Percentiles rank a stretch among this genome's conserved stretches.
Conservation (phyloP, 2,113 vertebrate genomes). For the Capreolus pygargus region DNA sequence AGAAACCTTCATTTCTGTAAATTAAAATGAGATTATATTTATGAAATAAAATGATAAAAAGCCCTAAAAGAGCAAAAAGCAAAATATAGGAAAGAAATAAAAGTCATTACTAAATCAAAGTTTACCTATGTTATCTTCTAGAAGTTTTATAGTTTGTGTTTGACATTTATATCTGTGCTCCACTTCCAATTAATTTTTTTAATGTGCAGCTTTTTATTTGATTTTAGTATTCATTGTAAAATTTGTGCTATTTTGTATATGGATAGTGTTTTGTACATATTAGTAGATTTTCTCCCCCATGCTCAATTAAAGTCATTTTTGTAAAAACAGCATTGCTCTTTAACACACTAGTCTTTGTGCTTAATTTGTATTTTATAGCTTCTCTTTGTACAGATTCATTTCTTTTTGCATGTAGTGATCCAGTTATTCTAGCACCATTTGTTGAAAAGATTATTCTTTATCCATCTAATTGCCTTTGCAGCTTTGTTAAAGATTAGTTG, state of each 20-base stretch:
- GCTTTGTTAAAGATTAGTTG: background rate
- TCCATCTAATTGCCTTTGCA: background rate
- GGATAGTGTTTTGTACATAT: background rate
- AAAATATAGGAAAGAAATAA: background rate
- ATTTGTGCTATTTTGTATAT: background rate
- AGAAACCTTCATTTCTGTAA: background rate
- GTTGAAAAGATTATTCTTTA: conserved; percentile 4
- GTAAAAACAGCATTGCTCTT: background rate
- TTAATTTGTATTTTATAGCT: background rate
- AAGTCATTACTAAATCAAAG: background rate
- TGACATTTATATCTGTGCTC: background rate
- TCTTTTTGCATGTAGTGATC: background rate
- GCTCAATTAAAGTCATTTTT: background rate
- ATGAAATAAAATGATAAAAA: background rate
- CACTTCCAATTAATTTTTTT: background rate
- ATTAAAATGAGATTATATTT: background rate
- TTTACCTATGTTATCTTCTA: background rate
- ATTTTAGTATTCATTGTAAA: conserved; percentile 25
- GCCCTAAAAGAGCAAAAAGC: background rate
- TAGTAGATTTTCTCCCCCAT: background rate
- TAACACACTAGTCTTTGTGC: background rate
- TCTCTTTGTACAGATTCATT: background rate
- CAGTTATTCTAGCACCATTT: background rate
- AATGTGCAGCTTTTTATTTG: background rate
- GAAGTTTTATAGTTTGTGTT: background rate